These are phyloP conservation scores for Orthosia incerta DNA, from an alignment of 2,888 invertebrate genomes.

Conservation along the genomic window DNA sequence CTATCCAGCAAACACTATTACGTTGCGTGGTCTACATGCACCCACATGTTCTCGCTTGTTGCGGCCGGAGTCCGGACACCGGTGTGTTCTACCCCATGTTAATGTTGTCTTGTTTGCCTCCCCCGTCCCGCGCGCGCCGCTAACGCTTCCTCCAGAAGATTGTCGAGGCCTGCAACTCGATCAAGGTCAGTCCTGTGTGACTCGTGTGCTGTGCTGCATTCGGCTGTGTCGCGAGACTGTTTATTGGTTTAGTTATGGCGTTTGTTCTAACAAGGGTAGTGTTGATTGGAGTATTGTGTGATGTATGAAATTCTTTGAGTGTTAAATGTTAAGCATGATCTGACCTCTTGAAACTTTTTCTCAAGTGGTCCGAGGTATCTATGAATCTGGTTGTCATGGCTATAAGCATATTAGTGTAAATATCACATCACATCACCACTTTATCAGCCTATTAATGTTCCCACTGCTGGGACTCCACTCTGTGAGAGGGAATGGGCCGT, in stretches of 20 bases:
- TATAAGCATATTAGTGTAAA: neutral
- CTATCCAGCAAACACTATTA: slow-evolving; percentile 53
- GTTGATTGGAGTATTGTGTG: slow-evolving; percentile 20
- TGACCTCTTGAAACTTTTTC: neutral
- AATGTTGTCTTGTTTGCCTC: slow-evolving; percentile 86
- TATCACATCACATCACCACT: too few relatives aligned
- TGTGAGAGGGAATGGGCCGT: too few relatives aligned
- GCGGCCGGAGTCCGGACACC: slow-evolving; percentile 31
- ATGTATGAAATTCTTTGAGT: slow-evolving; percentile 17
- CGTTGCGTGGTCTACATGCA: slow-evolving; percentile 58
- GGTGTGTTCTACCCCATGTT: slow-evolving; percentile 71
- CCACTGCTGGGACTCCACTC: too few relatives aligned
- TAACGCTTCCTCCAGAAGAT: slow-evolving; percentile 94
- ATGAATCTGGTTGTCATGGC: neutral
- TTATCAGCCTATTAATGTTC: too few relatives aligned
- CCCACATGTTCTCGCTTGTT: slow-evolving; percentile 35
- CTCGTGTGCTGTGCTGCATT: slow-evolving; percentile 63
- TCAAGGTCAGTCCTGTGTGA: slow-evolving; percentile 93
- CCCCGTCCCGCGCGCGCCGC: slow-evolving; percentile 80
- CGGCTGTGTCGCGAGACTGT: slow-evolving; percentile 67
- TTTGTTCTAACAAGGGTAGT: slow-evolving; percentile 38
- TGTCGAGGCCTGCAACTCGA: slow-evolving; percentile 98
- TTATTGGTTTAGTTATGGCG: slow-evolving; percentile 61
- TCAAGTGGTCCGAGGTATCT: neutral
- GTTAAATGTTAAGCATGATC: slow-evolving; percentile 36